phyloP scores from a whole-genome alignment of 2,113 vertebrate species.

The Hirundichthys speculiger region DNA sequence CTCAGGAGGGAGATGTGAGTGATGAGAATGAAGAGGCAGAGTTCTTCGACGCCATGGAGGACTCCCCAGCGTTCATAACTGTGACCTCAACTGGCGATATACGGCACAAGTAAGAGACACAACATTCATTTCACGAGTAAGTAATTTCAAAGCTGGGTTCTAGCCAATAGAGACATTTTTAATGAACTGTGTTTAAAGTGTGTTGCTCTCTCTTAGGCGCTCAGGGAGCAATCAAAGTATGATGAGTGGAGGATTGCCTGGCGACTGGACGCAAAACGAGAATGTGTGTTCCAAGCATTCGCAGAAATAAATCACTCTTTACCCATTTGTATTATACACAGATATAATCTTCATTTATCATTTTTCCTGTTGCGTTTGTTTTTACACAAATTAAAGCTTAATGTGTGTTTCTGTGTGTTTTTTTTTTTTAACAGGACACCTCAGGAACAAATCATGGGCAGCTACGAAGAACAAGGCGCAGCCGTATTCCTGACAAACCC shows the following conservation, averaged over 20 bases:
- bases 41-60: conserved; percentile 98
- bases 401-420: neutral
- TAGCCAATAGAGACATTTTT: neutral
- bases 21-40: conserved; percentile 97
- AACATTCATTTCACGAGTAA: neutral
- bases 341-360: neutral
- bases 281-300: conserved; percentile 77
- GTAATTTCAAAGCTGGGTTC: neutral
- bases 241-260: conserved; percentile 82
- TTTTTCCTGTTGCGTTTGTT: neutral
- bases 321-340: neutral
- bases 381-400: neutral
- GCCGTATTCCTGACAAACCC: conserved; percentile 79
- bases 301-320: neutral
- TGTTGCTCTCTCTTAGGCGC: conserved; percentile 76
- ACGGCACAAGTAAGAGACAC: conserved; percentile 83
- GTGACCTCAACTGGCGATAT: conserved; percentile 84
- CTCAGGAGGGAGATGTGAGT: conserved; percentile 88
- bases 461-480: conserved; percentile 70
- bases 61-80: conserved; percentile 92
- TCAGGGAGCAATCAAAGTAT: conserved; percentile 86
- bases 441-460: conserved; percentile 74
- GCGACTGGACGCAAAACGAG: conserved; percentile 89
- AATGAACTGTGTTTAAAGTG: conserved; percentile 1
- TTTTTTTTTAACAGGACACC: conserved; percentile 55